Evolutionary conservation across 2,888 invertebrate genomes (phyloP).

Genomic region (Volucella inflata): DNA sequence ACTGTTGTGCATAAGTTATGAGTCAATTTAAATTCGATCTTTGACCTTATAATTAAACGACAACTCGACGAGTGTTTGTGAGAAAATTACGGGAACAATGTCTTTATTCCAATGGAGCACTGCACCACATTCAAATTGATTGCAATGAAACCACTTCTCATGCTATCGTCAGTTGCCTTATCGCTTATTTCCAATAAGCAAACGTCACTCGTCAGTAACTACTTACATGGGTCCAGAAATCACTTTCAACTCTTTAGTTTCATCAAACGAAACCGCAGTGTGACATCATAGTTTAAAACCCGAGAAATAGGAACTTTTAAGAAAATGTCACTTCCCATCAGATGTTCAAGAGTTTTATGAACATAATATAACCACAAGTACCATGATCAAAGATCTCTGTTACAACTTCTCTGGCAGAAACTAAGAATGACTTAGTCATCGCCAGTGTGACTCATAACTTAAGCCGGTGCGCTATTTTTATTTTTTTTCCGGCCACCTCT

Average conservation of each 20-base stretch:
- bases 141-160: not conserved
- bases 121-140: conserved; percentile 11
- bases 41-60: conserved; percentile 72
- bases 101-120: conserved; percentile 46
- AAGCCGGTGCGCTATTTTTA: conserved; percentile 29
- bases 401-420: conserved; percentile 12
- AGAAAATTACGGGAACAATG: conserved; percentile 34
- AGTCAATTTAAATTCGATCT: conserved; percentile 78
- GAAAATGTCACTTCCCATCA: not conserved
- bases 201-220: no score
- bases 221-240: conserved; percentile 18
- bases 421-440: conserved; percentile 26
- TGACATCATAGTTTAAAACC: not conserved
- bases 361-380: conserved; percentile 2
- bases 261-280: conserved; percentile 16
- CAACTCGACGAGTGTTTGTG: conserved; percentile 35
- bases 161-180: not conserved
- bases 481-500: conserved; percentile 10
- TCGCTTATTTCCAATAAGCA: no score
- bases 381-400: not conserved
- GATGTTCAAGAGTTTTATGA: not conserved
- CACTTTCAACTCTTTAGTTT: not conserved
- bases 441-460: conserved; percentile 36
- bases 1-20: conserved; percentile 76
- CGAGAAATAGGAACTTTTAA: not conserved